Conservation (phyloP, 2,888 invertebrate genomes). For the Lottia scabra region DNA sequence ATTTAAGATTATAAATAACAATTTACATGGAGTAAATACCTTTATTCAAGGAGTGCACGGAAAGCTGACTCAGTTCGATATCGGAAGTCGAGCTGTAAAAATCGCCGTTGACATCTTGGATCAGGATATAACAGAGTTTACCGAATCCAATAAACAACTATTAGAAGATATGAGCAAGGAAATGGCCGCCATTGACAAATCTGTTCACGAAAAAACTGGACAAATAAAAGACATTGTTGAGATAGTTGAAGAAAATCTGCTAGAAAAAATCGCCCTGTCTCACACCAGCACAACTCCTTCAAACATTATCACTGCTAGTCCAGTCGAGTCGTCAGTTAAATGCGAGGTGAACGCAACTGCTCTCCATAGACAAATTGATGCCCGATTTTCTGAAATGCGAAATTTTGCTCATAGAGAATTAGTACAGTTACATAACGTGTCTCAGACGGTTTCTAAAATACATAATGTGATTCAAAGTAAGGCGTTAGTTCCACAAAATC, state of each 20-base stretch:
- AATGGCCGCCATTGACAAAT: background rate
- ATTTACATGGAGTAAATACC: constrained; percentile 42
- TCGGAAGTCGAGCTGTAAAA: constrained; percentile 34
- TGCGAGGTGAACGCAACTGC: constrained; percentile 18
- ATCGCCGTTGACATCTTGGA: constrained; percentile 36
- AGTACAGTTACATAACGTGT: constrained; percentile 13
- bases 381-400: constrained; percentile 22
- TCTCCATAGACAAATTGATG: constrained; percentile 24
- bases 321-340: constrained; percentile 12
- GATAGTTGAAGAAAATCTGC: constrained; percentile 8
- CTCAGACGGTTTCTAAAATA: constrained; percentile 1
- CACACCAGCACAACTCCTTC: constrained; percentile 12
- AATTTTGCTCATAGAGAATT: constrained; percentile 18
- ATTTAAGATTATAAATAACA: constrained; percentile 50
- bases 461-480: background rate
- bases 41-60: constrained; percentile 38
- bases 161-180: constrained; percentile 44
- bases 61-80: constrained; percentile 41
- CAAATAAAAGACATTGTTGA: constrained; percentile 12
- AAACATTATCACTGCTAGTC: constrained; percentile 3
- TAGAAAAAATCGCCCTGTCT: constrained; percentile 6
- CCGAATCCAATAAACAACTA: constrained; percentile 39
- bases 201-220: background rate
- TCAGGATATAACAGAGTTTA: constrained; percentile 41
- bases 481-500: background rate